Conservation (phyloP, 2,113 vertebrate species). For the Galbula dea region DNA sequence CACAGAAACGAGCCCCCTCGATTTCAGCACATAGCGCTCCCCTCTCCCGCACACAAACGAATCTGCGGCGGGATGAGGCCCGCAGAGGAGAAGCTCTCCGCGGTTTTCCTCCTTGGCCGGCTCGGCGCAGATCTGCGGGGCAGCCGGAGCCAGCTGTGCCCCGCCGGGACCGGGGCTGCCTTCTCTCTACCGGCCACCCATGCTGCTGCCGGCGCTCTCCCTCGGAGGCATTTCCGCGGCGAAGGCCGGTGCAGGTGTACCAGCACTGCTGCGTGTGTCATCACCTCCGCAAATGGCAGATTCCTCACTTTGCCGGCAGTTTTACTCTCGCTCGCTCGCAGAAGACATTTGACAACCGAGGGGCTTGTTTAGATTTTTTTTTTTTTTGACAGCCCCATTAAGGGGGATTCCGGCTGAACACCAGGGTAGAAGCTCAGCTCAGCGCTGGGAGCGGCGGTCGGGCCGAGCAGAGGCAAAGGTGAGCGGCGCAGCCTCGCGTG, state of each 20-base stretch:
- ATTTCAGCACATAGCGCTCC: background rate
- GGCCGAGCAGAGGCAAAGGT: background rate
- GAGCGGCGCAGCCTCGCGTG: background rate
- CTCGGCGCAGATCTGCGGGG: background rate
- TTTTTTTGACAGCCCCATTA: background rate
- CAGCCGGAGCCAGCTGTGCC: slow-evolving; percentile 15
- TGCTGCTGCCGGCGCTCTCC: slow-evolving; percentile 49
- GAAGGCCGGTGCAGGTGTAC: slow-evolving; percentile 79
- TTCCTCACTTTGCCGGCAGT: slow-evolving; percentile 7
- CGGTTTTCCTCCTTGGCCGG: background rate
- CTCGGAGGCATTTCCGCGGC: slow-evolving; percentile 74
- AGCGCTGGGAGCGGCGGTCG: background rate
- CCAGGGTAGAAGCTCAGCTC: background rate
- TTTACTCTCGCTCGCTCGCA: background rate
- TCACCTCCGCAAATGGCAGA: slow-evolving; percentile 75
- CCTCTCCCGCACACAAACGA: background rate
- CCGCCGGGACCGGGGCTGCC: background rate
- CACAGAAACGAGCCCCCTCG: background rate
- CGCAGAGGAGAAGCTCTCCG: background rate
- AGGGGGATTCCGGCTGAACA: background rate
- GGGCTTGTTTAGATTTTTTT: background rate
- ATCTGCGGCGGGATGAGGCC: background rate
- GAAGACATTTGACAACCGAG: background rate
- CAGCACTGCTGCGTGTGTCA: slow-evolving; percentile 85
- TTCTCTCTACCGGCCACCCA: slow-evolving; percentile 77